Percentiles rank a stretch among this genome's conserved stretches.
phyloP scores from a whole-genome alignment of 2,797 vertebrate species.

The Lycodopsis pacificus region DNA sequence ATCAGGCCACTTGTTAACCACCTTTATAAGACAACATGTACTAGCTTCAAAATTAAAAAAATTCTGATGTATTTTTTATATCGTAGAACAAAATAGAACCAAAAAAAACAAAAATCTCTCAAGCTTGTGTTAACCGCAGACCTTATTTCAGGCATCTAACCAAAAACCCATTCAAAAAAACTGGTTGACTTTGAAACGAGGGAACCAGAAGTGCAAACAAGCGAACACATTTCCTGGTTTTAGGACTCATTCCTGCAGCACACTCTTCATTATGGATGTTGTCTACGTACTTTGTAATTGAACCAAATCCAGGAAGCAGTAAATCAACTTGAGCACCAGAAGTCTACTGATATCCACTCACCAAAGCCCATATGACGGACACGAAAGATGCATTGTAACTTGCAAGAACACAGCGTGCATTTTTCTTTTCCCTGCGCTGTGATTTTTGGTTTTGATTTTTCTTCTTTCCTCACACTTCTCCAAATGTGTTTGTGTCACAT shows the following conservation, averaged over 20 bases:
- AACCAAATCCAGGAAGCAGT: conserved; percentile 44
- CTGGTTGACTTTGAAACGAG: not conserved
- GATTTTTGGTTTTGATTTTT: conserved; percentile 62
- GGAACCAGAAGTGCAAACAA: not conserved
- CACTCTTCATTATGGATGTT: conserved; percentile 33
- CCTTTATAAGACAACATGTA: not conserved
- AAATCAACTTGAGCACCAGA: conserved; percentile 55
- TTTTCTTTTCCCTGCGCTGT: conserved; percentile 53
- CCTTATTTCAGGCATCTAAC: not conserved
- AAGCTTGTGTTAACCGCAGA: not conserved
- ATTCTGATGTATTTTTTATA: not conserved
- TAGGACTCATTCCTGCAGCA: not conserved
- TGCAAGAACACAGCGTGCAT: conserved; percentile 40
- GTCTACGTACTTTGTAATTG: conserved; percentile 40
- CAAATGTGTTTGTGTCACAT: conserved; percentile 74
- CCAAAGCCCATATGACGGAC: conserved; percentile 23
- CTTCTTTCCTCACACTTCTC: conserved; percentile 68
- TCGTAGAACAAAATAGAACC: not conserved
- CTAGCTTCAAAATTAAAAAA: not conserved
- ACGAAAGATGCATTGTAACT: conserved; percentile 76
- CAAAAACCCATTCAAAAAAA: not conserved
- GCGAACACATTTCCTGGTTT: not conserved
- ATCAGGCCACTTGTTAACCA: not conserved
- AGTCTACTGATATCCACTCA: conserved; percentile 25
- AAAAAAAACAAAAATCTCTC: not conserved